Evolutionary conservation across 2,113 vertebrate genomes (phyloP).

Genomic region (Pseudolaguvia tuberculata): DNA sequence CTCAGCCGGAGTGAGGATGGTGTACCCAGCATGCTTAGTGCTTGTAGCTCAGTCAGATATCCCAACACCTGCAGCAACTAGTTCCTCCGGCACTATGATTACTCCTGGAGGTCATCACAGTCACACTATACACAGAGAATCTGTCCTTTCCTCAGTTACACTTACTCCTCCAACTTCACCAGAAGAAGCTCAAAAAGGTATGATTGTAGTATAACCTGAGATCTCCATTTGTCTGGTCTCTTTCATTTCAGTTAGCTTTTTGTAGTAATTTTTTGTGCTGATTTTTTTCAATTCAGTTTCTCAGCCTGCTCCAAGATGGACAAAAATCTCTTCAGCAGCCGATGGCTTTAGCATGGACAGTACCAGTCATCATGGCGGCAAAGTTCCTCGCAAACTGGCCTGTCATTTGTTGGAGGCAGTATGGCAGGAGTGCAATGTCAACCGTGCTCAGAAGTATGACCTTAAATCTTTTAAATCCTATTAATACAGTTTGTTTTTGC

Average conservation of each 20-base stretch:
- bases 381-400: slow-evolving; percentile 86
- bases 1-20: slow-evolving; percentile 95
- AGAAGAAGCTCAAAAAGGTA: slow-evolving; percentile 94
- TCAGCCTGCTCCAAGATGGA: slow-evolving; percentile 91
- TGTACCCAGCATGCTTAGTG: slow-evolving; percentile 93
- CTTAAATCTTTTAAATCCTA: background rate
- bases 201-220: background rate
- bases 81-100: slow-evolving; percentile 82
- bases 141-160: slow-evolving; percentile 95
- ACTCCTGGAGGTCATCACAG: slow-evolving; percentile 90
- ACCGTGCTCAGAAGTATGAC: slow-evolving; percentile 79
- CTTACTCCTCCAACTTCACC: slow-evolving; percentile 96
- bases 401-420: slow-evolving; percentile 91
- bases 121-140: slow-evolving; percentile 92
- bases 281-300: slow-evolving; percentile 66
- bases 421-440: slow-evolving; percentile 98
- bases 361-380: slow-evolving; percentile 91
- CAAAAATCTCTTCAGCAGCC: slow-evolving; percentile 83
- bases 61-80: slow-evolving; percentile 78
- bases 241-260: background rate
- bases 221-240: background rate
- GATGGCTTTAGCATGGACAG: slow-evolving; percentile 85
- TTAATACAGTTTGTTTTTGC: background rate
- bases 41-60: slow-evolving; percentile 95
- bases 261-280: background rate